These are phyloP conservation scores for Ophion obscuratus DNA, from an alignment of 2,888 invertebrate genomes.

Conservation along the genomic window DNA sequence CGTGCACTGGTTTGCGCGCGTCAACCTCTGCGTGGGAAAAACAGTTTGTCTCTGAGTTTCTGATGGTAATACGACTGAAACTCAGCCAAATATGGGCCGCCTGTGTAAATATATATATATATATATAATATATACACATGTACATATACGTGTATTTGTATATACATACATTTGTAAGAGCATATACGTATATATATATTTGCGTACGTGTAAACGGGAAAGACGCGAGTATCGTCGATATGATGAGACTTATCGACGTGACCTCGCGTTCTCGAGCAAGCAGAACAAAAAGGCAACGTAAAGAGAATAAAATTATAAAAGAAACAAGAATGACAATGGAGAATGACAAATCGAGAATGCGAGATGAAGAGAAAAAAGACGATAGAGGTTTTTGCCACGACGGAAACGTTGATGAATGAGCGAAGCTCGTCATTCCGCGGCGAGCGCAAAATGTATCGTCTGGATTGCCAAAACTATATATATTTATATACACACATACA, in stretches of 20 bases:
- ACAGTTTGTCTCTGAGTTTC: no score
- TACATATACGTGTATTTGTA: background rate
- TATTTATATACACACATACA: background rate
- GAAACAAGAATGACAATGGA: background rate
- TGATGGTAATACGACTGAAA: no score
- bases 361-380: background rate
- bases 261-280: slow-evolving; percentile 28
- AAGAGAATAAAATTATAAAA: background rate
- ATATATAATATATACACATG: background rate
- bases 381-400: slow-evolving; percentile 4
- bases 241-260: slow-evolving; percentile 39
- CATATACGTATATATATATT: no score
- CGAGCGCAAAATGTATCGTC: slow-evolving; percentile 8
- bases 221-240: slow-evolving; percentile 8
- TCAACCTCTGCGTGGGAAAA: no score
- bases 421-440: slow-evolving; percentile 21
- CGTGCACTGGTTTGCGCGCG: no score
- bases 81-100: no score
- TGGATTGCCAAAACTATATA: no score
- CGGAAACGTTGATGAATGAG: slow-evolving; percentile 7
- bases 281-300: background rate
- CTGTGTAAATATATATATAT: background rate
- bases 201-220: background rate
- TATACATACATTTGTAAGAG: background rate
- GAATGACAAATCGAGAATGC: no score